Evolutionary conservation across 2,113 vertebrate species (phyloP), one percentile per base, ranked within the genome.

Genomic region (Aviceda subcristata): DNA sequence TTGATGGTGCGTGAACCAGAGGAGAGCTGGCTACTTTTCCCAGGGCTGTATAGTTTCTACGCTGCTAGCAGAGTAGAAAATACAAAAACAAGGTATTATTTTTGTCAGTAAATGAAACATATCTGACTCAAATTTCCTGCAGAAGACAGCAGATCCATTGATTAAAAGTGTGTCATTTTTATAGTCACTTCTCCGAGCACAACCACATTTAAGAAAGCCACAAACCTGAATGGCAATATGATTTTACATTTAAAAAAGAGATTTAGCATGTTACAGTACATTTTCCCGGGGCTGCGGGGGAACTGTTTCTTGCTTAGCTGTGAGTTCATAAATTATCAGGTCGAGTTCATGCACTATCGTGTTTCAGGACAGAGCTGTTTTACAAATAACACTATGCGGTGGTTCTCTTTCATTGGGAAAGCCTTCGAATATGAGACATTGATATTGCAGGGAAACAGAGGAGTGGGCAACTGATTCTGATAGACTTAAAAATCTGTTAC

Each of bases 31-130:
- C 48, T 91, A 9, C 77, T 87, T 95, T 91, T 90, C 92, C 77
- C 86, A 95, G 41, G 81, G 69, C 63, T 78, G 77, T 69, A 69
- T n/a, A 80, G 36, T 55, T 86, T 76, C 84, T 95, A 50, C 0
- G 7, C 68, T 81, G 79, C 83, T 88, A 86, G 57, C 22, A 5
- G 74, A 89, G 71, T 79, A 94, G 80, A 77, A 96, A 96, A 95
- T 94, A 91, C 32, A 92, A 95, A 95, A 94, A 64, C 73, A 96
- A 80, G 41, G 69, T 66, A 95, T 89, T 95, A 94, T 97, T 95
- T 94, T 97, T 94, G 84, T 76, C 91, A 66, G 86, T 90, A 97
- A 96, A 96, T 96, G 95, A 95, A 97, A 97, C 95, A 97, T 94
- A 91, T 94, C 91, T 89, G 80, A 94, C 86, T 97, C 77, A 88